A percentile compares a stretch with the other conserved stretches of the same genome.
These are phyloP conservation scores for Gallinago jamesoni DNA, from an alignment of 2,113 vertebrate species.

Conservation along the genomic window DNA sequence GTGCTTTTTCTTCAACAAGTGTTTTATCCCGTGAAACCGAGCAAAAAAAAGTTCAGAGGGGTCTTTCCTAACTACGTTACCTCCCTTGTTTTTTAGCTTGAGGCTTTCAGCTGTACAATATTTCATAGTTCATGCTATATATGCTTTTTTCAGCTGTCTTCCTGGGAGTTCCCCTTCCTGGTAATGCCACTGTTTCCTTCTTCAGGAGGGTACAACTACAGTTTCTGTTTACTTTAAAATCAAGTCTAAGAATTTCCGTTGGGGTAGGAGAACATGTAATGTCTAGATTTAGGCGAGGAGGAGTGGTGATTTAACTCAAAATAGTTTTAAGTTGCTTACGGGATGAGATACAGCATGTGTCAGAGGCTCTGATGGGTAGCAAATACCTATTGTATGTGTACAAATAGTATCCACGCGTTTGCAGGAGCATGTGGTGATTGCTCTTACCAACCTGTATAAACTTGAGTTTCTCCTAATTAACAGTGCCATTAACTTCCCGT, in stretches of 20 bases:
- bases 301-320: background rate
- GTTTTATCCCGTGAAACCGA: accelerated
- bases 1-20: no score
- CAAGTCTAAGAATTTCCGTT: accelerated
- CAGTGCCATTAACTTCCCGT: accelerated
- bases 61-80: accelerated
- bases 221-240: background rate
- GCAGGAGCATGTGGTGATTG: accelerated
- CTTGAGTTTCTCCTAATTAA: accelerated
- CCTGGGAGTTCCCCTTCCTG: background rate
- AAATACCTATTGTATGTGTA: accelerated
- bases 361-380: no score
- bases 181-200: accelerated
- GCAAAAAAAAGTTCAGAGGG: accelerated
- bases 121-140: accelerated
- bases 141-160: background rate
- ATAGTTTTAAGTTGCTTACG: background rate
- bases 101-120: accelerated
- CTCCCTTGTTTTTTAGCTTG: no score
- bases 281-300: background rate
- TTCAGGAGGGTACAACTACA: accelerated
- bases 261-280: accelerated
- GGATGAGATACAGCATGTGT: accelerated
- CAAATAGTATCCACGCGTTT: accelerated
- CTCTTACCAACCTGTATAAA: no score